phyloP scores from a whole-genome alignment of 1,140 invertebrate genomes.

The Myzus persicae region DNA sequence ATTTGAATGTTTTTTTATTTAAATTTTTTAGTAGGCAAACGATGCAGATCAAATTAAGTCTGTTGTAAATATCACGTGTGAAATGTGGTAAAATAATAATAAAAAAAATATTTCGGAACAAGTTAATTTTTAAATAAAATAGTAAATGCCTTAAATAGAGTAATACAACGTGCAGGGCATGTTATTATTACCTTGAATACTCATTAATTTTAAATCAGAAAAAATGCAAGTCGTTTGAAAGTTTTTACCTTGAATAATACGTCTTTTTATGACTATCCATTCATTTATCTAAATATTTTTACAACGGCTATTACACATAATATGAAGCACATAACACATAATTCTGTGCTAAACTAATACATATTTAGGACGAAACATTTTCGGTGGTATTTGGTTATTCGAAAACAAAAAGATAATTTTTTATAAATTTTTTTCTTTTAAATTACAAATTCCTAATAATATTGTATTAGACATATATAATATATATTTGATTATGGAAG shows the following conservation, averaged over 20 bases:
- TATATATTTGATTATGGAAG: not conserved
- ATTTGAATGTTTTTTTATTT: not conserved
- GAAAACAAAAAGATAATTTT: not conserved
- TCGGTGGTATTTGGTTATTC: not conserved
- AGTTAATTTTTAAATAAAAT: not conserved
- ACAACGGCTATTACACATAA: not conserved
- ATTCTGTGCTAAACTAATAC: not conserved
- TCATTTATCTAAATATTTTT: not conserved
- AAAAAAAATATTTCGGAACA: not conserved
- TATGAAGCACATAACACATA: not conserved
- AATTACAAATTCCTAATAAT: no score
- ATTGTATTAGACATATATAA: not conserved
- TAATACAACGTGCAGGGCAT: not conserved
- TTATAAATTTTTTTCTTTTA: not conserved
- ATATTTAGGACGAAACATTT: not conserved
- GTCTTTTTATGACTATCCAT: not conserved
- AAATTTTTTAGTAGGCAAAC: not conserved
- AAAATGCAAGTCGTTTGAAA: slow-evolving; percentile 32
- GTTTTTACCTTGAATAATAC: slow-evolving; percentile 31
- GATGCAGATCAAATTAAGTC: not conserved
- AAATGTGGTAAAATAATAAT: not conserved
- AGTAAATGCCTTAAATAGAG: not conserved
- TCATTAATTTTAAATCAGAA: not conserved
- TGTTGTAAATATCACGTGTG: not conserved
- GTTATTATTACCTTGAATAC: slow-evolving; percentile 14